Evolutionary conservation across 2,888 invertebrate genomes (phyloP), one percentile per base, ranked within the genome.

Genomic region (Oasisia sp.): DNA sequence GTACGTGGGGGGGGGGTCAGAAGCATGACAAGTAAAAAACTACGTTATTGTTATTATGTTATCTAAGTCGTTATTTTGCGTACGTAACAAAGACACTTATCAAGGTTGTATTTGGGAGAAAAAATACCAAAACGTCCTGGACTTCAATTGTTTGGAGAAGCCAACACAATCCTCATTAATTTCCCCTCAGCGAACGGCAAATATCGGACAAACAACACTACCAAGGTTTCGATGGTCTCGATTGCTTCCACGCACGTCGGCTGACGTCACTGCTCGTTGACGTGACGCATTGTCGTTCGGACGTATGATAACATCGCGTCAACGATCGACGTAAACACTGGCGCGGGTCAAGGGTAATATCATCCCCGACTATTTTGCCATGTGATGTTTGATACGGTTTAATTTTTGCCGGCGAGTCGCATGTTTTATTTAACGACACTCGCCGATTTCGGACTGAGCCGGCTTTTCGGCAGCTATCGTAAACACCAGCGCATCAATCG

Each of bases 361-460:
- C 14, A 74, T 74, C 74, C 7, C 27, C 74, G n/a, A 74, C n/a
- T 27, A 5, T 27, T n/a, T 74, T 74, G 74, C 74, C 5, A 5
- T 74, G 74, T 74, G 74, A 74, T 74, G 27, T 74, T 74, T 74
- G 74, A 74, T 74, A 74, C 74, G 14, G n/a, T 74, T 74, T 74
- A 74, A 74, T 74, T 74, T n/a, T 74, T 74, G 74, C 74, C 7
- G 74, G 19, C n/a, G 27, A 74, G n/a, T 5, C n/a, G 74, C 27
- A 74, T 74, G 74, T 74, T 74, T 74, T 74, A 74, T 74, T 74
- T 74, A 74, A 74, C 74, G 74, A 74, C 74, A 74, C 7, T 74
- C 74, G 74, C n/a, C 74, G 74, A 27, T 74, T 27, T 1, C 74
- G 74, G 19, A 5, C 74, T 27, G 27, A 74, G 74, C 27, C 74